phyloP scores from a whole-genome alignment of 2,888 invertebrate species.

The Oligia strigilis region DNA sequence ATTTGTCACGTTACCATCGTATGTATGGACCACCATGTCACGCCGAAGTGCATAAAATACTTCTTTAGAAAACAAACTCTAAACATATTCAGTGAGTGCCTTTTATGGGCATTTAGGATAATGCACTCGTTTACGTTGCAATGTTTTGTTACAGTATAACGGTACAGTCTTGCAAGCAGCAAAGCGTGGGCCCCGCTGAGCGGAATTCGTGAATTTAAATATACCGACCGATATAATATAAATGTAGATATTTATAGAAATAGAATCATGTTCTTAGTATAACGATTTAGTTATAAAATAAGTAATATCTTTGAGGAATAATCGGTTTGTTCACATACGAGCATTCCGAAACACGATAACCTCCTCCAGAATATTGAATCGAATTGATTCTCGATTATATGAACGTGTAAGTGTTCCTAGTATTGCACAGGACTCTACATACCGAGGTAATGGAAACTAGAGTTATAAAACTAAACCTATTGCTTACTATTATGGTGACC shows the following conservation, averaged over 20 bases:
- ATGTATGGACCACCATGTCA: slow-evolving; percentile 40
- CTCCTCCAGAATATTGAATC: slow-evolving; percentile 62
- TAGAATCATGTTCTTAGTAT: slow-evolving; percentile 49
- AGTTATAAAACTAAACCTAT: slow-evolving; percentile 78
- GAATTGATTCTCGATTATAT: slow-evolving; percentile 69
- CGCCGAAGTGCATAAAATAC: slow-evolving; percentile 47
- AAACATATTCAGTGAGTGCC: slow-evolving; percentile 69
- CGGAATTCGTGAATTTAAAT: slow-evolving; percentile 71
- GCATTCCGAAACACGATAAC: slow-evolving; percentile 63
- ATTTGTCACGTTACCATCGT: slow-evolving; percentile 3
- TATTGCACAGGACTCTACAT: slow-evolving; percentile 71
- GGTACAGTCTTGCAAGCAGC: slow-evolving; percentile 68
- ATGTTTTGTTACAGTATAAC: slow-evolving; percentile 75
- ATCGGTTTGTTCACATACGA: slow-evolving; percentile 52
- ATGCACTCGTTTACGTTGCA: slow-evolving; percentile 78
- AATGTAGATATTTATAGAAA: slow-evolving; percentile 52
- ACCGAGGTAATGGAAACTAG: slow-evolving; percentile 73
- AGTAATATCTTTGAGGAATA: slow-evolving; percentile 49
- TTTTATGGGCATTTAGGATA: slow-evolving; percentile 79
- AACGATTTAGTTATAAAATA: slow-evolving; percentile 45
- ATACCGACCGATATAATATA: slow-evolving; percentile 57
- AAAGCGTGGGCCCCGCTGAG: slow-evolving; percentile 67
- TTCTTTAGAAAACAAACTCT: slow-evolving; percentile 70
- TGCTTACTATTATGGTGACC: slow-evolving; percentile 73
- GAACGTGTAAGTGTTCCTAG: slow-evolving; percentile 72